phyloP scores from a whole-genome alignment of 2,797 vertebrate genomes.

The Sebastes nivosus region DNA sequence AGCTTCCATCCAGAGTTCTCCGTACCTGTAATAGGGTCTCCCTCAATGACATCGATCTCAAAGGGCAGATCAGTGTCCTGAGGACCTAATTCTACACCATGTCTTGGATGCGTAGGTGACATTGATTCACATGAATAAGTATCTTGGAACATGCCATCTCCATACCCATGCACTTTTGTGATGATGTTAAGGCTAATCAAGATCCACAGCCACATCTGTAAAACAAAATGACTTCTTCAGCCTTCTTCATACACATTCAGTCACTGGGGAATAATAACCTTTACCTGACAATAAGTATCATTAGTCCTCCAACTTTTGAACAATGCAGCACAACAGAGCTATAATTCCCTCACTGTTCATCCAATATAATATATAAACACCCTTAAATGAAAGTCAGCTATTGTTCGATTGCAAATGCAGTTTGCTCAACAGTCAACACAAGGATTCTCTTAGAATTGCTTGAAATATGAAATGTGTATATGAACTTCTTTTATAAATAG shows the following conservation, averaged over 20 bases:
- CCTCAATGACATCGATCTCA: background rate
- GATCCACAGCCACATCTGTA: slow-evolving; percentile 53
- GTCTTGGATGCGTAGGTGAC: fast-evolving
- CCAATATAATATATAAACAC: background rate
- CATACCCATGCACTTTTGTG: background rate
- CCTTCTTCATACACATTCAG: background rate
- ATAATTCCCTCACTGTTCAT: background rate
- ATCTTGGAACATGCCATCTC: fast-evolving
- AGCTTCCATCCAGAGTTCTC: background rate
- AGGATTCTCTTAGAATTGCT: too few species aligned
- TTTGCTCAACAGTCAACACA: background rate
- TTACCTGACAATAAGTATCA: background rate
- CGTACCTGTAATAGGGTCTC: slow-evolving; percentile 47
- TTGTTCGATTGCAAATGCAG: background rate
- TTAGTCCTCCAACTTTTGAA: background rate
- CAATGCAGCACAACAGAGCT: background rate
- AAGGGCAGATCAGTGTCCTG: fast-evolving
- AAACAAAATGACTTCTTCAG: slow-evolving; percentile 10
- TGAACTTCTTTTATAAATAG: too few species aligned
- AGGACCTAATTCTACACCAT: fast-evolving
- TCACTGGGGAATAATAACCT: background rate
- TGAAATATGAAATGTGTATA: too few species aligned
- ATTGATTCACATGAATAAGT: background rate
- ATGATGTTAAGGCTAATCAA: slow-evolving; percentile 23
- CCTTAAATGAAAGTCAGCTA: background rate